Conservation (phyloP, 2,888 invertebrate species). For the Athalia cordata region DNA sequence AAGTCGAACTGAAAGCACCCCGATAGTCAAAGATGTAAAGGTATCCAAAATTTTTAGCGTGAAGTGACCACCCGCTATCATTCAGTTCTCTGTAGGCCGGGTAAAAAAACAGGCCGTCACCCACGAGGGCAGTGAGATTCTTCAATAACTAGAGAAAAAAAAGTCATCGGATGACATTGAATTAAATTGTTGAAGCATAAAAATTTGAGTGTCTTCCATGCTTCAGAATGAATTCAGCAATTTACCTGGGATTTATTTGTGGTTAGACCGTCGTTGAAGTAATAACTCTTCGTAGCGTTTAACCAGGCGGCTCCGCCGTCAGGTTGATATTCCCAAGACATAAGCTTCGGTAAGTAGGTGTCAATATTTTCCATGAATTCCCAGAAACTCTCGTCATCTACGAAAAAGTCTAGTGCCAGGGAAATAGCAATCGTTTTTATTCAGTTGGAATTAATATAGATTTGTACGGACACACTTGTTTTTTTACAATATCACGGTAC, state of each 20-base stretch:
- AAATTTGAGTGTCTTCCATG: constrained; percentile 42
- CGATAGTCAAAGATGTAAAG: constrained; percentile 53
- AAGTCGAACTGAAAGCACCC: constrained; percentile 49
- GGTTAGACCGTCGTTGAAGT: constrained; percentile 32
- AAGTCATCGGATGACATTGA: no score
- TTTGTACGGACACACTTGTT: no score
- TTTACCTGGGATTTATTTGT: constrained; percentile 49
- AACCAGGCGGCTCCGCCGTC: background rate
- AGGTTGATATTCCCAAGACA: background rate
- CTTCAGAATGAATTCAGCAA: no score
- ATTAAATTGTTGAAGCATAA: constrained; percentile 47
- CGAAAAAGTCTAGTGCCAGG: no score
- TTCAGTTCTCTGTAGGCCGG: background rate
- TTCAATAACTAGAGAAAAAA: constrained; percentile 32
- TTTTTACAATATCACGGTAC: no score
- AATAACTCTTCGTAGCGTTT: constrained; percentile 1
- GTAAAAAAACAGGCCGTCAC: background rate
- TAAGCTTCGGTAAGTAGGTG: no score
- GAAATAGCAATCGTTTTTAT: no score
- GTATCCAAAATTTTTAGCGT: constrained; percentile 36
- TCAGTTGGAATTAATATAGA: no score
- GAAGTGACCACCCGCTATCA: background rate
- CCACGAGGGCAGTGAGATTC: background rate
- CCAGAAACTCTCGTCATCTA: no score
- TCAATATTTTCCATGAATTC: no score